Evolutionary conservation across 2,113 vertebrate genomes (phyloP).

Genomic region (Machaerirhynchus nigripectus): DNA sequence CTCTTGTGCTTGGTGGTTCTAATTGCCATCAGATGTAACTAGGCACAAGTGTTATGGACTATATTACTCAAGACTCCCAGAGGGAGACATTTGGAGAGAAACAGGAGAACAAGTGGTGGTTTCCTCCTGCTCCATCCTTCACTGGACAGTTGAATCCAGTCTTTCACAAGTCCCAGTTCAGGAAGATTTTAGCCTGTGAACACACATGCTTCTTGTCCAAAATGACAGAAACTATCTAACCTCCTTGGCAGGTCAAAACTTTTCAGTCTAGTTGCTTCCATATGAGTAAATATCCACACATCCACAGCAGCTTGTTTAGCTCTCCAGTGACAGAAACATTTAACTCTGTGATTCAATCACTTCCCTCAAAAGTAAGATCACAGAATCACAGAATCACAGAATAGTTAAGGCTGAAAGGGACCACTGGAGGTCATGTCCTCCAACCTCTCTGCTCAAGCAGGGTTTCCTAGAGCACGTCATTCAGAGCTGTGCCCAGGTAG

Average conservation of each 20-base stretch:
- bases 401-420: background rate
- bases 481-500: background rate
- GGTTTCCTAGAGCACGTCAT: background rate
- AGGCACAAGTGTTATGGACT: background rate
- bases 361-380: background rate
- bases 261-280: background rate
- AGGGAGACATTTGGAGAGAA: background rate
- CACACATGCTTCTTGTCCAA: background rate
- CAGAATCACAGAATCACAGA: background rate
- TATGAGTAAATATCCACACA: background rate
- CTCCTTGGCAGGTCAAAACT: background rate
- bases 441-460: background rate
- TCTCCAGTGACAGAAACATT: background rate
- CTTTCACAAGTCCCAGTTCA: background rate
- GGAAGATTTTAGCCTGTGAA: background rate
- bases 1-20: background rate
- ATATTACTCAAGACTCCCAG: accelerated
- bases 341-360: background rate
- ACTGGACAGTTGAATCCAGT: background rate
- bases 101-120: background rate
- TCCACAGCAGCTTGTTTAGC: background rate
- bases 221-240: background rate
- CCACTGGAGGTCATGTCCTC: background rate
- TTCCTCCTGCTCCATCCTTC: background rate
- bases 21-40: background rate